Percentiles rank a stretch among this genome's conserved stretches.
These are phyloP conservation scores for Fratercula arctica DNA, from an alignment of 2,797 vertebrate species.

Conservation along the genomic window DNA sequence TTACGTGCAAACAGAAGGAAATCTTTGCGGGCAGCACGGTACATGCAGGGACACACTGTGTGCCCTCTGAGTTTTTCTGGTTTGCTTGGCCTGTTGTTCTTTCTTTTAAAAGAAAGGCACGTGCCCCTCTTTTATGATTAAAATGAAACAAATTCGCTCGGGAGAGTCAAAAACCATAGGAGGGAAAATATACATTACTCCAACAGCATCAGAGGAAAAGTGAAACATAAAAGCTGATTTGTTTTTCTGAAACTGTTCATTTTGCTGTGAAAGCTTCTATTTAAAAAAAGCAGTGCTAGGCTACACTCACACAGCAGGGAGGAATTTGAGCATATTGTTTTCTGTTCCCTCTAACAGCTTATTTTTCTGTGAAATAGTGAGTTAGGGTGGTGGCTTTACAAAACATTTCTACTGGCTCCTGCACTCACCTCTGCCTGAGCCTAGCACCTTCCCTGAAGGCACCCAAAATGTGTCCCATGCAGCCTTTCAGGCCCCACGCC, in stretches of 20 bases:
- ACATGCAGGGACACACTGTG: background rate
- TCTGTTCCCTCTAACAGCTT: background rate
- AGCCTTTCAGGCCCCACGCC: fast-evolving
- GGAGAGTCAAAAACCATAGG: background rate
- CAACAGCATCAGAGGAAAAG: background rate
- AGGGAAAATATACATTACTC: background rate
- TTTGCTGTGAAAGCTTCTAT: background rate
- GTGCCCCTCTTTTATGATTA: background rate
- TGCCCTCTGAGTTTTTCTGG: fast-evolving
- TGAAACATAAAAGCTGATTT: background rate
- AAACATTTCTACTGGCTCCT: background rate
- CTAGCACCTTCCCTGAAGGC: background rate
- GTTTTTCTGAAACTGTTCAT: background rate
- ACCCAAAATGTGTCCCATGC: fast-evolving
- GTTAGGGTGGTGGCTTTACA: background rate
- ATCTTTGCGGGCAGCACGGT: background rate
- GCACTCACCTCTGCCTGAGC: background rate
- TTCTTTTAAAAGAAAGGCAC: background rate
- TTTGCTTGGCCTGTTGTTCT: background rate
- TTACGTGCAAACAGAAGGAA: background rate
- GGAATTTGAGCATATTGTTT: background rate
- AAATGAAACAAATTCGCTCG: background rate
- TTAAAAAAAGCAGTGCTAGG: background rate
- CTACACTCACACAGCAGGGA: background rate
- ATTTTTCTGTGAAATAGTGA: background rate